Evolutionary conservation across 2,113 vertebrate species (phyloP).

Genomic region (Boulengeromyrus knoepffleri): DNA sequence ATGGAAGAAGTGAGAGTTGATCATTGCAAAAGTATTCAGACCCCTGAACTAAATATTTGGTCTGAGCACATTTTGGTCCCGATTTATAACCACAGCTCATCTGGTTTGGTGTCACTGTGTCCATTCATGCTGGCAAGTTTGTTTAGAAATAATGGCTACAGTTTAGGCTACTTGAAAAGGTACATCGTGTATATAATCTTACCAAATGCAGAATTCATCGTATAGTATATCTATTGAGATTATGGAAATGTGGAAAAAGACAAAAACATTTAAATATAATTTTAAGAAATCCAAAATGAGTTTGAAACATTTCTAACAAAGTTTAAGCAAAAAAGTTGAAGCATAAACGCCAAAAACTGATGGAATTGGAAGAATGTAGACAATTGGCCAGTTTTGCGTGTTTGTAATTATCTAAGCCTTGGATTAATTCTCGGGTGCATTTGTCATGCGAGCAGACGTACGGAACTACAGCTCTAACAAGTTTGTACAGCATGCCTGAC

Average conservation of each 20-base stretch:
- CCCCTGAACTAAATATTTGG: background rate
- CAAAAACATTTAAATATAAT: background rate
- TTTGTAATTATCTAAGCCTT: background rate
- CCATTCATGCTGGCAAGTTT: background rate
- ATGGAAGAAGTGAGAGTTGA: background rate
- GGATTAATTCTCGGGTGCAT: background rate
- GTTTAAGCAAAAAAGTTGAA: background rate
- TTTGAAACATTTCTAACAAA: background rate
- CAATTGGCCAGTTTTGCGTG: background rate
- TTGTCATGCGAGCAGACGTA: background rate
- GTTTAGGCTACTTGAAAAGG: background rate
- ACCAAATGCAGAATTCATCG: background rate
- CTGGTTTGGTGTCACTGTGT: background rate
- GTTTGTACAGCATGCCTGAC: background rate
- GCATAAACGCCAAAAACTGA: background rate
- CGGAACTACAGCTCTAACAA: background rate
- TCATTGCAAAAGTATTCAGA: background rate
- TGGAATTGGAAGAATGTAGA: background rate
- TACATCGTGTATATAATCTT: background rate
- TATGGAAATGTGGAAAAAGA: background rate
- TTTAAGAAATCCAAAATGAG: background rate
- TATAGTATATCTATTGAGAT: background rate
- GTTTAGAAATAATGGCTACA: background rate
- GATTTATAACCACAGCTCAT: background rate
- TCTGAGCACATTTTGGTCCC: background rate